Conservation (phyloP, 2,888 invertebrate species). For the Ischnura elegans region DNA sequence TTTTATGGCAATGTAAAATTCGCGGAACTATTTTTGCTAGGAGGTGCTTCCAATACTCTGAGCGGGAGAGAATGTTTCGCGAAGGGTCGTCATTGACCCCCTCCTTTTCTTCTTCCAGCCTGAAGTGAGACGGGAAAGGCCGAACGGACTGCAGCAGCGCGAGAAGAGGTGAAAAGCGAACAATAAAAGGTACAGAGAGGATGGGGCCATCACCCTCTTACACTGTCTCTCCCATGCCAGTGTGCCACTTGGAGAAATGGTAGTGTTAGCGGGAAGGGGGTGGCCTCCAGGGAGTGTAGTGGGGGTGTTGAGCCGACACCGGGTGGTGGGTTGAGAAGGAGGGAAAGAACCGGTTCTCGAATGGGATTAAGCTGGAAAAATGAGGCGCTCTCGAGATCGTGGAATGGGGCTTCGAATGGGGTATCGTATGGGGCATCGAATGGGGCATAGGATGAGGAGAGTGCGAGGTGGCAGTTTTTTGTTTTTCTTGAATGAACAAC, state of each 20-base stretch:
- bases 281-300: background rate
- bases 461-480: constrained; percentile 10
- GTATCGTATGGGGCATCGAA: background rate
- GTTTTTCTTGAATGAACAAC: background rate
- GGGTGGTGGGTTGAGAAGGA: constrained; percentile 38
- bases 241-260: constrained; percentile 5
- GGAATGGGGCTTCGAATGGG: constrained; percentile 19
- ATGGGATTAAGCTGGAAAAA: constrained; percentile 55
- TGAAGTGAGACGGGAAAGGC: constrained; percentile 21
- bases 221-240: constrained; percentile 32
- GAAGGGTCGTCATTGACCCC: too few species aligned
- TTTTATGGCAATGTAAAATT: too few species aligned
- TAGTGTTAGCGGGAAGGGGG: background rate
- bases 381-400: background rate
- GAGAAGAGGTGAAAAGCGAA: constrained; percentile 11
- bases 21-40: too few species aligned
- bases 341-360: constrained; percentile 57
- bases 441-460: background rate
- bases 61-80: too few species aligned
- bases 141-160: constrained; percentile 10
- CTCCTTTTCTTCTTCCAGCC: background rate
- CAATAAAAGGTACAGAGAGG: background rate
- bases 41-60: too few species aligned
- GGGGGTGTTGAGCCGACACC: background rate
- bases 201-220: constrained; percentile 51